Evolutionary conservation across 2,888 invertebrate genomes (phyloP), one percentile per base, ranked within the genome.

Genomic region (Mythimna albipuncta): DNA sequence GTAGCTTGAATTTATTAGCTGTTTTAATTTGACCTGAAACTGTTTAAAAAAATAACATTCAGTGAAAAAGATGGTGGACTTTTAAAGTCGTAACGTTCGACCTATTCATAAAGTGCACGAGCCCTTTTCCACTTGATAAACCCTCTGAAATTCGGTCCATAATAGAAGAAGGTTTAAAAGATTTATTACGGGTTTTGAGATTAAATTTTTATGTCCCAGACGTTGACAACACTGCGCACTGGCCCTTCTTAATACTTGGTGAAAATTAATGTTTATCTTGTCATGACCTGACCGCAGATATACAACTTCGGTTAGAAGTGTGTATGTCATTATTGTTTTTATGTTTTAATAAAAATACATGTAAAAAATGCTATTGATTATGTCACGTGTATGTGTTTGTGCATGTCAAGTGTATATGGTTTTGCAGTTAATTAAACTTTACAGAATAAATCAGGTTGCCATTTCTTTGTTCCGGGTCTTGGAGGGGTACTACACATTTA

Each of bases 61-160:
- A 52, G 59, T 75, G 10, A 70, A 69, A 41, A 35, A 63, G 16
- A 72, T 47, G 59, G 11, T 11, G 38, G 32, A 66, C 50, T 70
- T 62, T 61, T 6, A 69, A 76, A 66, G 52, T 67, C 38, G 65
- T 68, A 79, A 71, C 44, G 61, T 67, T 75, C 32, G 70, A 83
- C 57, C 74, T 80, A 71, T 81, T 75, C 69, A 77, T 65, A 70
- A 77, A 73, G 71, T 70, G 69, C 38, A 44, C 72, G 64, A 54
- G 65, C 82, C 84, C 75, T 80, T 84, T 85, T 85, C 69, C 82
- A 80, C 81, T 72, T 81, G 80, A 87, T 83, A 81, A 83, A 82
- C 75, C 70, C 65, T 74, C 67, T 59, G 58, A 75, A 83, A 76
- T 82, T 64, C 69, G 68, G 75, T 75, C 77, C 77, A 83, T 83